These are phyloP conservation scores for Drosophila nr. fundita DNA, from an alignment of 2,888 invertebrate species.

Conservation along the genomic window DNA sequence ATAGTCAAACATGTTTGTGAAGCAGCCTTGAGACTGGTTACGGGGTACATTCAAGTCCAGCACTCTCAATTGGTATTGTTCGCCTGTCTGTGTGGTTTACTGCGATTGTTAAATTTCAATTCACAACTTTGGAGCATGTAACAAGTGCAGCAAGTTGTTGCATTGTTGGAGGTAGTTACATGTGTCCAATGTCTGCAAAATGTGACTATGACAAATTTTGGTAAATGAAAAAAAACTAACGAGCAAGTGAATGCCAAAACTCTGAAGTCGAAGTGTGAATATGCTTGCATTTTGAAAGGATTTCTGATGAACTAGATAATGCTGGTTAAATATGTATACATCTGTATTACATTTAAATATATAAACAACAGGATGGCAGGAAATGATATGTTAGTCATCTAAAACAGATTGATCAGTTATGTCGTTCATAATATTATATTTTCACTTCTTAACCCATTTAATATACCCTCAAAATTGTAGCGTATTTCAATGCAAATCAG, in stretches of 20 bases:
- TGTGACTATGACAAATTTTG: conserved; percentile 54
- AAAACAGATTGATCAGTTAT: not conserved
- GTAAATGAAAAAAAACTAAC: conserved; percentile 25
- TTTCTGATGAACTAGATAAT: not conserved
- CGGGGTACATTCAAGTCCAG: conserved; percentile 7
- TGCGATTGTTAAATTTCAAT: conserved; percentile 70
- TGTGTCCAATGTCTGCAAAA: conserved; percentile 47
- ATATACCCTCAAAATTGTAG: conserved; percentile 2
- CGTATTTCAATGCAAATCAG: conserved; percentile 48
- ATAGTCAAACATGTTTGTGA: not conserved
- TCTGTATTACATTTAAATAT: too few relatives aligned
- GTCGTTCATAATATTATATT: not conserved
- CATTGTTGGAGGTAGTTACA: conserved; percentile 67
- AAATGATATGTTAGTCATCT: not conserved
- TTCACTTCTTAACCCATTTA: not conserved
- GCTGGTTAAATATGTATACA: not conserved
- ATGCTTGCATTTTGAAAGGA: not conserved
- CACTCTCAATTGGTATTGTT: not conserved
- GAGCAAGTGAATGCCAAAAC: not conserved
- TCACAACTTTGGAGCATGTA: conserved; percentile 72
- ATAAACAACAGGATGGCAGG: accelerated
- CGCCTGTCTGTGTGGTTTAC: conserved; percentile 25
- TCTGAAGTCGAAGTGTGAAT: conserved; percentile 2
- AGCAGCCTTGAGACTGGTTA: not conserved
- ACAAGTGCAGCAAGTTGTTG: conserved; percentile 73